Base-by-base conservation (phyloP, 2,888 invertebrate genomes). In the Agriopis aurantiaria region DNA sequence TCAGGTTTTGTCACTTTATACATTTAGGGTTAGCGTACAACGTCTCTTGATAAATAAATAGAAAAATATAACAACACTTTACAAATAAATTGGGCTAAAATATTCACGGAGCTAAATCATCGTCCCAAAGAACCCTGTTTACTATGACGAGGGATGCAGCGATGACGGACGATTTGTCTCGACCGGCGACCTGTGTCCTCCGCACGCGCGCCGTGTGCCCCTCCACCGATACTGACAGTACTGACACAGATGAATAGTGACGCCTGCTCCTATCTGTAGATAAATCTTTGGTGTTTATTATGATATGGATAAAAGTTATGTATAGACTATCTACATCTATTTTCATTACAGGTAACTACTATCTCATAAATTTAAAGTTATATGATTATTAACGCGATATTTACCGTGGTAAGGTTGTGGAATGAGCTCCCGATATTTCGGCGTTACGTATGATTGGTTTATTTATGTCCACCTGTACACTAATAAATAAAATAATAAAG, bases 81-180 rank as follows among this genome's bases (percentile, higher is more conserved):
- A 10, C 40, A 40, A 40, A n/a, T 55, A 55, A 55, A 55, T 6
- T 23, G 40, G 40, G n/a, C 8, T 55, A 46, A 59, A 59, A 53
- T 53, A 60, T 66, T 65, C 51, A 52, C 40, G n/a, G 40, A n/a
- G 17, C 51, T 43, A 57, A 41, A 49, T 11, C 51, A 51, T 43
- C 61, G 55, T 33, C 7, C 8, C 43, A 56, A 48, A 45, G 12
- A 33, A 59, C 45, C 45, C 55, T 41, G 14, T 17, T 52, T 14
- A 11, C 51, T 17, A 12, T 53, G 61, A 71, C 48, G 48, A 65
- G 68, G 68, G 71, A 60, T 67, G 67, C 66, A 52, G 46, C 33
- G 65, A 56, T 49, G 71, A 65, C 64, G 41, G 65, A 68, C 65
- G 62, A 68, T 65, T 61, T 71, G 68, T 68, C 65, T 64, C 52